These are phyloP conservation scores for Pleuronectes platessa DNA, from an alignment of 2,113 vertebrate genomes.

Conservation along the genomic window DNA sequence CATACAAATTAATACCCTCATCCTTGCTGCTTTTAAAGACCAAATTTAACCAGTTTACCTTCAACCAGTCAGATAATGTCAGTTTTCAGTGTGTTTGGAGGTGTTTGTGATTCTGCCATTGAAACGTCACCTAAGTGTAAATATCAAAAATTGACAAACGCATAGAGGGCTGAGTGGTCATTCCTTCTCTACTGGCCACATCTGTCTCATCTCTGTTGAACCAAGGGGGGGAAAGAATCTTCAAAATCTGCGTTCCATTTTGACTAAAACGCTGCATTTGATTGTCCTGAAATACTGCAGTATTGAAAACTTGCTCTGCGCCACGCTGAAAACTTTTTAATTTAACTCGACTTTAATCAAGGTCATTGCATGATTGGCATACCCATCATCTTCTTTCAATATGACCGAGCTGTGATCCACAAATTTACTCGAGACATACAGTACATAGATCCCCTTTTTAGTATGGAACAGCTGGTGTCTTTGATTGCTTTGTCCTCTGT, in stretches of 20 bases:
- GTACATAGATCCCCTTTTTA: slow-evolving; percentile 47
- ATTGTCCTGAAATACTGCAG: slow-evolving; percentile 8
- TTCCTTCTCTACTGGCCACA: neutral
- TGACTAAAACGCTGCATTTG: slow-evolving; percentile 4
- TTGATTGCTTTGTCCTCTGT: slow-evolving; percentile 61
- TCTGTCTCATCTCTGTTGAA: neutral
- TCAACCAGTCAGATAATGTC: too few species aligned
- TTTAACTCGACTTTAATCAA: slow-evolving; percentile 41
- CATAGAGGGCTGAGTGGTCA: neutral
- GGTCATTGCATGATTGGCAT: slow-evolving; percentile 53
- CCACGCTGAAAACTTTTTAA: slow-evolving; percentile 23
- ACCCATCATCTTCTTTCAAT: slow-evolving; percentile 18
- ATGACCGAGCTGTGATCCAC: slow-evolving; percentile 31
- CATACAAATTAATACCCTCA: neutral
- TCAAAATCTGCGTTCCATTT: slow-evolving; percentile 10
- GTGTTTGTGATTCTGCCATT: too few species aligned
- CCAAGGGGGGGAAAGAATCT: neutral
- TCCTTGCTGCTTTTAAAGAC: too few species aligned
- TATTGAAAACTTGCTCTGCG: slow-evolving; percentile 16
- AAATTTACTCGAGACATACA: slow-evolving; percentile 32
- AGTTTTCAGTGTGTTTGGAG: neutral
- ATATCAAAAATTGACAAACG: neutral
- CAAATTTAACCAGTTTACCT: too few species aligned
- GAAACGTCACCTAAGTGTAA: too few species aligned
- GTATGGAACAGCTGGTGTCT: slow-evolving; percentile 52